These are phyloP conservation scores for Dallia pectoralis DNA, from an alignment of 2,797 vertebrate genomes.

Conservation along the genomic window DNA sequence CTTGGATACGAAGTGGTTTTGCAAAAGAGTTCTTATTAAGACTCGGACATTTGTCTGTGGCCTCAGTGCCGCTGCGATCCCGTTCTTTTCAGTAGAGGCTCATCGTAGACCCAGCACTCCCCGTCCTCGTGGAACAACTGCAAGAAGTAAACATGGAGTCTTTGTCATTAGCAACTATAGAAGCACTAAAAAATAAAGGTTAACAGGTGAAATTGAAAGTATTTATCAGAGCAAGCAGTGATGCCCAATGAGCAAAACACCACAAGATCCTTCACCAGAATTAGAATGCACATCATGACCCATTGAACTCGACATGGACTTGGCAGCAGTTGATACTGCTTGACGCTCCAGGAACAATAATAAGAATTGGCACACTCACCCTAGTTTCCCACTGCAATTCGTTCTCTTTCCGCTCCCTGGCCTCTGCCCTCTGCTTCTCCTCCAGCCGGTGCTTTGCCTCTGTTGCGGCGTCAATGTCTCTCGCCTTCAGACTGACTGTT, in stretches of 20 bases:
- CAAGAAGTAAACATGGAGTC: conserved; percentile 31
- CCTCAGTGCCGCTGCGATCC: conserved; percentile 82
- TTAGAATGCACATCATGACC: background rate
- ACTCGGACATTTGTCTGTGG: conserved; percentile 49
- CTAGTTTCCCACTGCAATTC: conserved; percentile 95
- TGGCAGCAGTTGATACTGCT: background rate
- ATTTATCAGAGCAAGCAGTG: background rate
- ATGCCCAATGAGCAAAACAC: background rate
- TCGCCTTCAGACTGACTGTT: conserved; percentile 92
- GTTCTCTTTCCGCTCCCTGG: conserved; percentile 92
- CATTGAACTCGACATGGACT: background rate
- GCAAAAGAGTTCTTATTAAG: conserved; percentile 80
- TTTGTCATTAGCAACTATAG: background rate
- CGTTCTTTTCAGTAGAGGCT: conserved; percentile 92
- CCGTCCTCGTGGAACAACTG: conserved; percentile 98
- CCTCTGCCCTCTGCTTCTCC: conserved; percentile 95
- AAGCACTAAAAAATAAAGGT: background rate
- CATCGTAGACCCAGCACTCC: conserved; percentile 97
- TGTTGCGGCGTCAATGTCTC: conserved; percentile 94
- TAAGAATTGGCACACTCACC: conserved; percentile 72
- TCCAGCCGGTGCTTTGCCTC: conserved; percentile 94
- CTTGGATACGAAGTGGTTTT: conserved; percentile 72
- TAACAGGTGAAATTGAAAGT: background rate
- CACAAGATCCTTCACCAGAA: background rate
- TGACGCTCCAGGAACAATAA: background rate